Evolutionary conservation across 2,113 vertebrate species (phyloP).

Genomic region (Lipophrys pholis): DNA sequence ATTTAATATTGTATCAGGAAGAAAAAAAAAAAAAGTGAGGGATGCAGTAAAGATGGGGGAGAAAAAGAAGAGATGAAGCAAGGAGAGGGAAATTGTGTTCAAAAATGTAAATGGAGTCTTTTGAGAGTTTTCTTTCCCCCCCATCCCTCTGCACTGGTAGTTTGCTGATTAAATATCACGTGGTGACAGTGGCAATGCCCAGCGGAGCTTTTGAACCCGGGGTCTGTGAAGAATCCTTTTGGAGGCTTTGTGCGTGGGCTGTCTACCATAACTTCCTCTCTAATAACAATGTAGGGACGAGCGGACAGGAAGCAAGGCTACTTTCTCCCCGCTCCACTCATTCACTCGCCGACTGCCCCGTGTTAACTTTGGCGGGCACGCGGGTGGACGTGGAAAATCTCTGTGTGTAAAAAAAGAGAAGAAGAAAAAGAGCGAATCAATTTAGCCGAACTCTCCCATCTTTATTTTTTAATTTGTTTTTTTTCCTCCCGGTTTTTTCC

Average conservation of each 20-base stretch:
- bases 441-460: conserved; percentile 57
- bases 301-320: conserved; percentile 58
- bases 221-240: conserved; percentile 81
- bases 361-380: conserved; percentile 65
- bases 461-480: conserved; percentile 52
- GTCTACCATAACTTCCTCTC: conserved; percentile 81
- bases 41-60: conserved; percentile 34
- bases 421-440: conserved; percentile 47
- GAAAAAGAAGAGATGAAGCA: background rate
- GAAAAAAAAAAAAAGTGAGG: conserved; percentile 39
- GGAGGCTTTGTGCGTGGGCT: conserved; percentile 81
- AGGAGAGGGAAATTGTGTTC: conserved; percentile 27
- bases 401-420: conserved; percentile 53
- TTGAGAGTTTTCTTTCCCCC: conserved; percentile 40
- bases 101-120: conserved; percentile 75
- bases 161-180: conserved; percentile 75
- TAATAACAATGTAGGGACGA: conserved; percentile 68
- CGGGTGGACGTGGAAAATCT: conserved; percentile 54
- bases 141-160: conserved; percentile 37
- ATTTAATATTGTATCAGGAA: conserved; percentile 78
- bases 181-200: conserved; percentile 73
- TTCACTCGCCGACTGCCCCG: conserved; percentile 29
- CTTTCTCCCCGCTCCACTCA: conserved; percentile 47
- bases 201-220: conserved; percentile 78
- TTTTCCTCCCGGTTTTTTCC: conserved; percentile 29